Evolutionary conservation across 1,140 invertebrate species (phyloP).

Genomic region (Thalassaphorura encarpata): DNA sequence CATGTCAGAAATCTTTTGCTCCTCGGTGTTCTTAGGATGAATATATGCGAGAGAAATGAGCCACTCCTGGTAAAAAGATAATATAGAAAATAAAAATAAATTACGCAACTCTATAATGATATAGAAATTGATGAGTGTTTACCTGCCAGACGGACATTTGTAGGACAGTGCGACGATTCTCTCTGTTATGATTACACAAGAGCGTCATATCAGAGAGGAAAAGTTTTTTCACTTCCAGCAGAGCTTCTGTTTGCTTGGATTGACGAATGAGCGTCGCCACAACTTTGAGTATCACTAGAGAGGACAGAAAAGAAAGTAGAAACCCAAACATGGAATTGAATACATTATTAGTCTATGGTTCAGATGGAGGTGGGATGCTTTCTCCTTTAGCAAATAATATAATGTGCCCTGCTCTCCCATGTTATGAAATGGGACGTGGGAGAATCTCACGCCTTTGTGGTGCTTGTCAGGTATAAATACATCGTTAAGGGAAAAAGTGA

Average conservation of each 20-base stretch:
- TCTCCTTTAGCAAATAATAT: too few relatives aligned
- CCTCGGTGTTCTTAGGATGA: constrained; percentile 86
- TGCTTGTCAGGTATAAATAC: too few relatives aligned
- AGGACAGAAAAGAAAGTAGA: constrained; percentile 10
- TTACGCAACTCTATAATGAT: background rate
- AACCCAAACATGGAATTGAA: background rate
- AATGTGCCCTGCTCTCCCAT: too few relatives aligned
- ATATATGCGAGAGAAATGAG: constrained; percentile 97
- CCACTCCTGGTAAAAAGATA: constrained; percentile 63
- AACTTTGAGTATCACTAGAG: constrained; percentile 91
- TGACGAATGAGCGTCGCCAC: constrained; percentile 93
- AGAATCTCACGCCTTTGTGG: too few relatives aligned
- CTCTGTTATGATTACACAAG: constrained; percentile 91
- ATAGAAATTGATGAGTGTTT: constrained; percentile 26
- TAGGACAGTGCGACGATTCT: constrained; percentile 90
- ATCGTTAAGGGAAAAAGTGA: too few relatives aligned
- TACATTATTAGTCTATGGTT: too few relatives aligned
- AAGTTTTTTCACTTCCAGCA: constrained; percentile 88
- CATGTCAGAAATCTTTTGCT: constrained; percentile 96
- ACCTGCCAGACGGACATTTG: constrained; percentile 99
- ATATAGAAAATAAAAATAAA: background rate
- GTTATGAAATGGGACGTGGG: too few relatives aligned
- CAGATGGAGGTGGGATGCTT: too few relatives aligned
- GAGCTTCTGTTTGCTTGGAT: constrained; percentile 82
- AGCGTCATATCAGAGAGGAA: constrained; percentile 97